These are phyloP conservation scores for Plestiodon gilberti DNA, from an alignment of 2,113 vertebrate genomes.

Conservation along the genomic window DNA sequence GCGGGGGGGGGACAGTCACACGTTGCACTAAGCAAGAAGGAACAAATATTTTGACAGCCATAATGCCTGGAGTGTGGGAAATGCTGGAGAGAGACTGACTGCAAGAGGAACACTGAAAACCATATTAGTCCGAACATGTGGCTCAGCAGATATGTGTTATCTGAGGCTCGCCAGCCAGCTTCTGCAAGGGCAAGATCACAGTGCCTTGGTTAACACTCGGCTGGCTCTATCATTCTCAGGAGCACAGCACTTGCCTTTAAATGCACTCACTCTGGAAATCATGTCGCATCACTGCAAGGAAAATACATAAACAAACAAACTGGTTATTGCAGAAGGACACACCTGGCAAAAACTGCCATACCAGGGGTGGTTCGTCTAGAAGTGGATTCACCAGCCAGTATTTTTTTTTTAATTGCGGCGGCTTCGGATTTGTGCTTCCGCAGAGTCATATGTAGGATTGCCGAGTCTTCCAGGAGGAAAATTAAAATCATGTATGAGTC, in stretches of 20 bases:
- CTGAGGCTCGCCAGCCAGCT: slow-evolving; percentile 62
- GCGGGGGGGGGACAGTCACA: background rate
- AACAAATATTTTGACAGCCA: slow-evolving; percentile 55
- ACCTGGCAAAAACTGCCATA: background rate
- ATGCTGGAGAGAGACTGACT: background rate
- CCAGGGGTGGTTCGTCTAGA: background rate
- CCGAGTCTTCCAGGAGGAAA: background rate
- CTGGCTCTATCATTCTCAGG: slow-evolving; percentile 23
- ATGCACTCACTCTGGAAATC: slow-evolving; percentile 12
- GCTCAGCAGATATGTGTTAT: slow-evolving; percentile 59
- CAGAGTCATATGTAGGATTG: background rate
- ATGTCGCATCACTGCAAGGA: background rate
- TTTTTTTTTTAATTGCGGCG: background rate
- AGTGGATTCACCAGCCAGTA: background rate
- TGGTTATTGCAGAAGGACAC: background rate
- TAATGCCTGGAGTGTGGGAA: slow-evolving; percentile 5
- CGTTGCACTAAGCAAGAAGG: background rate
- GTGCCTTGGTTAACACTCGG: slow-evolving; percentile 22
- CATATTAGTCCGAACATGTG: slow-evolving; percentile 51
- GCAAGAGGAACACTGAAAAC: slow-evolving; percentile 50
- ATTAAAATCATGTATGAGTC: no score
- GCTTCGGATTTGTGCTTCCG: background rate
- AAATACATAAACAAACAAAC: slow-evolving; percentile 5
- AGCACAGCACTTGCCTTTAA: background rate
- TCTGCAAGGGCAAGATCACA: slow-evolving; percentile 41